Conservation (phyloP, 2,797 vertebrate genomes). For the Masticophis lateralis region DNA sequence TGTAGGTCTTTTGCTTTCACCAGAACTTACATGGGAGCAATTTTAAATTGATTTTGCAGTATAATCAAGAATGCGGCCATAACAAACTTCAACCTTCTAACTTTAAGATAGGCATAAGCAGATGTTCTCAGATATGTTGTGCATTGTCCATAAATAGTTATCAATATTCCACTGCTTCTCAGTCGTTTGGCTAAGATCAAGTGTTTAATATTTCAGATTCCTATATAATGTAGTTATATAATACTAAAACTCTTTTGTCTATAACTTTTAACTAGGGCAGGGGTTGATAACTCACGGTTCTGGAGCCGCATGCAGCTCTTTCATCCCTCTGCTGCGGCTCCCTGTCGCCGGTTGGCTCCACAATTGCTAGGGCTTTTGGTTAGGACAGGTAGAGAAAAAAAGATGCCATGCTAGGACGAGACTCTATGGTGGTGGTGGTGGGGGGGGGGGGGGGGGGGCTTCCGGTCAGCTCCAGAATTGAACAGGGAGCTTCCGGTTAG, state of each 20-base stretch:
- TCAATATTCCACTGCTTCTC: background rate
- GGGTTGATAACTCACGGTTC: too few species aligned
- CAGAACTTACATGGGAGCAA: background rate
- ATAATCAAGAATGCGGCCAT: background rate
- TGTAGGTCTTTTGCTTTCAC: background rate
- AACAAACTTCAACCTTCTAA: conserved; percentile 27
- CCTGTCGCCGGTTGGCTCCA: too few species aligned
- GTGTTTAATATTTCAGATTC: background rate
- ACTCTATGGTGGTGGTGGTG: too few species aligned
- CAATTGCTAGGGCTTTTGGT: too few species aligned
- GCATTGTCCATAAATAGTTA: conserved; percentile 34
- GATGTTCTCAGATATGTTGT: conserved; percentile 25
- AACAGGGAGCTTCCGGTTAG: too few species aligned
- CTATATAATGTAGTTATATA: background rate
- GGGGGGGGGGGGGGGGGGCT: too few species aligned
- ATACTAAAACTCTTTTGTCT: background rate
- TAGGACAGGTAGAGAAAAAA: too few species aligned
- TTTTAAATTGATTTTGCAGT: conserved; percentile 26
- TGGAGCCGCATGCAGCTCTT: too few species aligned
- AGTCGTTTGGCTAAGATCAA: background rate
- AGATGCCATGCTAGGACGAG: too few species aligned
- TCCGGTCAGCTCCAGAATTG: too few species aligned
- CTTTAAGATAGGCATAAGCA: conserved; percentile 22
- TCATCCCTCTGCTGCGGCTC: too few species aligned
- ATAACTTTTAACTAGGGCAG: background rate